These are phyloP conservation scores for Pogonognathellus flavescens DNA, from an alignment of 1,140 invertebrate species.

Conservation along the genomic window DNA sequence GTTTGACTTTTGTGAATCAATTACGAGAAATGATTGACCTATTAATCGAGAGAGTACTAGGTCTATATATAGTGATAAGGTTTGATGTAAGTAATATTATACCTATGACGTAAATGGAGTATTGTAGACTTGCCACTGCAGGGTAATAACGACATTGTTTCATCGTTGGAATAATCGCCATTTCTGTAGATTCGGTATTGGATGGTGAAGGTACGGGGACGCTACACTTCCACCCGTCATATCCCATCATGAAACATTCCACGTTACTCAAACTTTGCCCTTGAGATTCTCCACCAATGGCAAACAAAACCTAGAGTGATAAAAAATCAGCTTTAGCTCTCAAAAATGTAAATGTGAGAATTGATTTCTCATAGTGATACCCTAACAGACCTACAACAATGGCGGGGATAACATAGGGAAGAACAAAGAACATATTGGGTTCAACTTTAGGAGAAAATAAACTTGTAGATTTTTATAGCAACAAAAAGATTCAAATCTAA, in stretches of 20 bases:
- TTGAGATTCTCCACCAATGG: conserved; percentile 68
- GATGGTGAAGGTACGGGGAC: conserved; percentile 62
- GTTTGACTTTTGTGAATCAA: too few relatives aligned
- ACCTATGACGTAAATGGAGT: conserved; percentile 67
- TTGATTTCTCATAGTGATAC: too few relatives aligned
- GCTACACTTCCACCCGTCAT: conserved; percentile 68
- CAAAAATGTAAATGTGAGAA: too few relatives aligned
- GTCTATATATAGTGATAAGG: too few relatives aligned
- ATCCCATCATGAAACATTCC: conserved; percentile 69
- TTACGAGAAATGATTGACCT: too few relatives aligned
- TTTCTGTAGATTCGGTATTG: conserved; percentile 59
- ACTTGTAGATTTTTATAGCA: too few relatives aligned
- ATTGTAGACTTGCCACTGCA: conserved; percentile 66
- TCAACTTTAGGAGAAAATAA: too few relatives aligned
- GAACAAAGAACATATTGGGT: too few relatives aligned
- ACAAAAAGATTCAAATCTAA: too few relatives aligned
- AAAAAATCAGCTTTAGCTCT: conserved; percentile 4
- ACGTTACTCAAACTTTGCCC: conserved; percentile 67
- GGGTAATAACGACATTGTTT: conserved; percentile 67
- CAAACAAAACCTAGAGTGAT: conserved; percentile 67
- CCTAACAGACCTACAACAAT: too few relatives aligned
- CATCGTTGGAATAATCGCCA: conserved; percentile 68
- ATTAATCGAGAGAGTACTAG: too few relatives aligned
- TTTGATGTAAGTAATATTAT: neutral
- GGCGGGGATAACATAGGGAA: too few relatives aligned